Evolutionary conservation across 2,797 vertebrate genomes (phyloP).

Genomic region (Pseudomugil tenellus): DNA sequence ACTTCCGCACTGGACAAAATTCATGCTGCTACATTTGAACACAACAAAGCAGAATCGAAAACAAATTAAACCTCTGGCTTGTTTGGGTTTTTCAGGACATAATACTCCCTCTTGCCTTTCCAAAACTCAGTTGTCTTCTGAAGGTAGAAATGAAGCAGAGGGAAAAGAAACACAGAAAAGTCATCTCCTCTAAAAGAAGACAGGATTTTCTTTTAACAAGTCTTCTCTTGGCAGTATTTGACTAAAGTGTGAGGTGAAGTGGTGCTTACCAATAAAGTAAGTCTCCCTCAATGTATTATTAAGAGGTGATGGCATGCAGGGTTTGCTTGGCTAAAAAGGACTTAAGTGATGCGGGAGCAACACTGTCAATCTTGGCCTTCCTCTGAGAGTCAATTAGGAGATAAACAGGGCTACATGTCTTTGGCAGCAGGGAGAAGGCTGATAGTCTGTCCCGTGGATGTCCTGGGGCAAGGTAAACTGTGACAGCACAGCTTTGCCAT

Average conservation of each 20-base stretch:
- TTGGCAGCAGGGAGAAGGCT: constrained; percentile 77
- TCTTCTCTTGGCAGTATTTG: constrained; percentile 53
- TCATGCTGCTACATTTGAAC: constrained; percentile 57
- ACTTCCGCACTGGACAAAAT: constrained; percentile 59
- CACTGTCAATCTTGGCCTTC: constrained; percentile 82
- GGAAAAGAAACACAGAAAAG: constrained; percentile 48
- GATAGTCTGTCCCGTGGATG: constrained; percentile 82
- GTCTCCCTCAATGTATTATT: constrained; percentile 79
- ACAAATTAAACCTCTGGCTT: constrained; percentile 44
- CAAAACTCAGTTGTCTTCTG: constrained; percentile 36
- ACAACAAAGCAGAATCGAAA: constrained; percentile 39
- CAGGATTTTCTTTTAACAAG: constrained; percentile 56
- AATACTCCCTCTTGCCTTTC: constrained; percentile 44
- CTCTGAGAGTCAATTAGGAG: constrained; percentile 90
- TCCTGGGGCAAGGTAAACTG: constrained; percentile 87
- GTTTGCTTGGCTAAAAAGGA: constrained; percentile 78
- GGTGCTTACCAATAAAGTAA: constrained; percentile 77
- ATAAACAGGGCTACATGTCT: constrained; percentile 85
- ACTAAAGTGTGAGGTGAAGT: constrained; percentile 55
- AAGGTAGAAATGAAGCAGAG: constrained; percentile 54
- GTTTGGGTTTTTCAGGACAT: constrained; percentile 54
- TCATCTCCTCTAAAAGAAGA: constrained; percentile 54
- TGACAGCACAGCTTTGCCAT: constrained; percentile 76
- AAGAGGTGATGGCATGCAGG: constrained; percentile 72
- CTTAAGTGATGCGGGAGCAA: constrained; percentile 80